These are phyloP conservation scores for Pseudomyrmex sp. DNA, from an alignment of 1,140 invertebrate species.

Conservation along the genomic window DNA sequence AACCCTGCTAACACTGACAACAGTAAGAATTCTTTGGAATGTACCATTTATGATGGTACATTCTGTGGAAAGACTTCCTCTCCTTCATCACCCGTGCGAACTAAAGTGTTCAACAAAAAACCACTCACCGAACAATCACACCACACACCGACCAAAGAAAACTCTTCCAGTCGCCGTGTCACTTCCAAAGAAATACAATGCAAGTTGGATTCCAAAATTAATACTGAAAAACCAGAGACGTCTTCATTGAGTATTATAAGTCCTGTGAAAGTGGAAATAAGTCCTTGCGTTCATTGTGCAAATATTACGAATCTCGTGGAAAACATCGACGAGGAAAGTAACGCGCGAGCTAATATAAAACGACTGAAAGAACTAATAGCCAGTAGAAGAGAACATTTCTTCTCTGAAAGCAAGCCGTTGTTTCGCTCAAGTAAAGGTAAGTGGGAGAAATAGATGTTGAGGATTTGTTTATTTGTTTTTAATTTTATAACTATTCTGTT, in stretches of 20 bases:
- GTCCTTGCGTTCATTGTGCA: conserved; percentile 1
- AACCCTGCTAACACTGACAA: conserved; percentile 47
- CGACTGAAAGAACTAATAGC: conserved; percentile 75
- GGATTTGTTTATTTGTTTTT: neutral
- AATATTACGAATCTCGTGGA: conserved; percentile 22
- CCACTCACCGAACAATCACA: neutral
- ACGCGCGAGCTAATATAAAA: conserved; percentile 71
- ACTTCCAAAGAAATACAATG: conserved; percentile 16
- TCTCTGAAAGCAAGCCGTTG: conserved; percentile 52
- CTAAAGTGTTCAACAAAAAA: neutral
- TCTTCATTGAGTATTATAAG: neutral
- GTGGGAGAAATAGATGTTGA: neutral
- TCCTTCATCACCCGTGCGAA: conserved; percentile 4
- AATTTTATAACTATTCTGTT: neutral
- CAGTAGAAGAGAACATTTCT: conserved; percentile 73
- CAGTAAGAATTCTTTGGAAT: conserved; percentile 58
- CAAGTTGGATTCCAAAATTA: conserved; percentile 8
- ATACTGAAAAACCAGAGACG: neutral
- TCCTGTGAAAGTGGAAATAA: neutral
- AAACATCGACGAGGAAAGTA: conserved; percentile 60
- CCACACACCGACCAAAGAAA: neutral
- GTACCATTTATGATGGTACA: conserved; percentile 7
- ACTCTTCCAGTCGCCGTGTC: neutral
- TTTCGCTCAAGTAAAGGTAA: conserved; percentile 52
- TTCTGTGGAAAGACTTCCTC: neutral